Base-by-base conservation (phyloP, 1,140 invertebrate genomes). In the Epicauta chinensis region DNA sequence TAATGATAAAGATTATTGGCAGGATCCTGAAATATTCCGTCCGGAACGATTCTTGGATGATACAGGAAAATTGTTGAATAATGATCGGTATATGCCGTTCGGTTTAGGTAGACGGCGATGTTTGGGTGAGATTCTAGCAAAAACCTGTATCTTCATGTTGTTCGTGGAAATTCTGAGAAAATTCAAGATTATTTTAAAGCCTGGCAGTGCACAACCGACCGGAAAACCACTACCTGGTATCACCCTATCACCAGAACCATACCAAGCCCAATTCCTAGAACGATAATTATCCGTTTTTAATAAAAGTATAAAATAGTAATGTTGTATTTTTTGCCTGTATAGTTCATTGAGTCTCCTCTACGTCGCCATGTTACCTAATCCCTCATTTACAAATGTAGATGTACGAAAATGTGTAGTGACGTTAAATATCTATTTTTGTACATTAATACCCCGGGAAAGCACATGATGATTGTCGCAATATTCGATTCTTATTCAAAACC, bases 21-120 rank as follows among this genome's bases (percentile, higher is more conserved):
- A 79, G 5, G 77, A 86, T 56, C 84, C 87, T 0, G 56, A 79
- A 12, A 56, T 55, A 13, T 91, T 91, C 61, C 66, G 73, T 29
- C 87, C 87, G 0, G 81, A 88, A 62, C 68, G 87, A 55, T 90
- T 89, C 67, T 63, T 85, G 7, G 75, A 82, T 29, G 68, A 75
- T 40, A 68, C 76, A 17, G 82, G 82, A 13, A 72, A 77, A 53
- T 68, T 79, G 15, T 23, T 74, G 2, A 68, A 75, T 23, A 70
- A 75, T 30, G 75, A 79, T 40, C 79, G 80, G 46, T 69, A 79
- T 14, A 75, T 84, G 45, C 79, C 84, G n/a, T 89, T 88, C 68
- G 83, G 85, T 34, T 64, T 75, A 41, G 86, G 86, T 88, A 71
- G 75, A 58, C 67, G 81, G 63, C 73, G 78, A n/a, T 84, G 81